These are phyloP conservation scores for Centropus unirufus DNA, from an alignment of 2,113 vertebrate species.

Conservation along the genomic window DNA sequence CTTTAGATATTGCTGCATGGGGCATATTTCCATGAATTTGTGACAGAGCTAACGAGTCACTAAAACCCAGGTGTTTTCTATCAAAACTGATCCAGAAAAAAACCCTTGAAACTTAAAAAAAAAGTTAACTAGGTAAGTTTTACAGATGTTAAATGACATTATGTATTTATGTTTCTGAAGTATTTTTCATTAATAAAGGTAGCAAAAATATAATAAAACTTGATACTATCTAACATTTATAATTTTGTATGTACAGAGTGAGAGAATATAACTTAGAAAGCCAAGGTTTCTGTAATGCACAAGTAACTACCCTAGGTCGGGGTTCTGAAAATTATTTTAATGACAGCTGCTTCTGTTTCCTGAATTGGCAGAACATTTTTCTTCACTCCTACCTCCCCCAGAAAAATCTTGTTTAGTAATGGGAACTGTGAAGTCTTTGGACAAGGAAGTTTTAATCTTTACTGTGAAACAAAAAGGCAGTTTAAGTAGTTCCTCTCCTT, in stretches of 20 bases:
- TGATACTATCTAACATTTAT: background rate
- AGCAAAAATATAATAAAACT: background rate
- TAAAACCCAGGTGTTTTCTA: constrained; percentile 45
- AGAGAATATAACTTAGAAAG: background rate
- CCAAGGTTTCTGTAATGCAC: background rate
- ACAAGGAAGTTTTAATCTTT: background rate
- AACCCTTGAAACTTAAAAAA: background rate
- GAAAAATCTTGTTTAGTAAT: too few relatives aligned
- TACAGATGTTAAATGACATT: background rate
- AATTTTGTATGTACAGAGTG: background rate
- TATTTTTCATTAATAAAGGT: background rate
- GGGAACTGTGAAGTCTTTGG: background rate
- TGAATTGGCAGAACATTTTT: background rate
- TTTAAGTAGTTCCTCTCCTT: background rate
- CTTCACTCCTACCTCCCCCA: background rate
- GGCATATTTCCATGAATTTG: constrained; percentile 10
- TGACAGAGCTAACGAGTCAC: constrained; percentile 8
- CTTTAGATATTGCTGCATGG: constrained; percentile 10
- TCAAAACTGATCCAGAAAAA: constrained; percentile 7
- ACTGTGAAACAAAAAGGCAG: background rate
- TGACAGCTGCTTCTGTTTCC: background rate
- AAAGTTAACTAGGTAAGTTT: background rate
- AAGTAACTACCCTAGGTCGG: background rate
- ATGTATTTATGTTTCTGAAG: background rate
- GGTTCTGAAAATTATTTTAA: background rate